phyloP scores from a whole-genome alignment of 1,140 invertebrate genomes.

The Drosophila sechellia region DNA sequence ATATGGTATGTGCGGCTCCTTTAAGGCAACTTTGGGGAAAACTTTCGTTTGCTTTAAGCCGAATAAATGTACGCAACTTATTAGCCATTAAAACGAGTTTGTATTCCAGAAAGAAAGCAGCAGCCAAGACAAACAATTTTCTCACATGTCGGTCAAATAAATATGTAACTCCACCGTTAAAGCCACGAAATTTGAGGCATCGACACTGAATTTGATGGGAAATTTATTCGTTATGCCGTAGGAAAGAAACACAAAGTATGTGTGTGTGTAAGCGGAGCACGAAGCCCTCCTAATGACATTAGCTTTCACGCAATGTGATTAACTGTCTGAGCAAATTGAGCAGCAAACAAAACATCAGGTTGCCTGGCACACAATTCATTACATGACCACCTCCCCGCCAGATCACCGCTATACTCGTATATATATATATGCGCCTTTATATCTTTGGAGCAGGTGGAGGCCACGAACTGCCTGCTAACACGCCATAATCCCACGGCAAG shows the following conservation, averaged over 20 bases:
- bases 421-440: neutral
- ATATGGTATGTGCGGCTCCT: constrained; percentile 16
- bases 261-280: constrained; percentile 17
- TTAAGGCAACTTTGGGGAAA: constrained; percentile 12
- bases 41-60: constrained; percentile 28
- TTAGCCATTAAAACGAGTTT: neutral
- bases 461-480: constrained; percentile 68
- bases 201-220: constrained; percentile 11
- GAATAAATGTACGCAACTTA: neutral
- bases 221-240: constrained; percentile 23
- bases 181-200: constrained; percentile 15
- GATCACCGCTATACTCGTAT: neutral
- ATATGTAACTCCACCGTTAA: constrained; percentile 7
- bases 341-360: constrained; percentile 45
- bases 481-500: constrained; percentile 65
- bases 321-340: constrained; percentile 54
- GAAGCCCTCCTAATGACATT: constrained; percentile 38
- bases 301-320: constrained; percentile 54
- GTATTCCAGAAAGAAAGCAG: neutral
- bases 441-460: constrained; percentile 8
- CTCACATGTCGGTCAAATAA: too few relatives aligned
- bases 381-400: constrained; percentile 28
- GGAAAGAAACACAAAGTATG: neutral
- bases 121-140: neutral
- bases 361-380: constrained; percentile 61